Conservation (phyloP, 2,113 vertebrate species). For the rabbit (Oryctolagus cuniculus) region DNA sequence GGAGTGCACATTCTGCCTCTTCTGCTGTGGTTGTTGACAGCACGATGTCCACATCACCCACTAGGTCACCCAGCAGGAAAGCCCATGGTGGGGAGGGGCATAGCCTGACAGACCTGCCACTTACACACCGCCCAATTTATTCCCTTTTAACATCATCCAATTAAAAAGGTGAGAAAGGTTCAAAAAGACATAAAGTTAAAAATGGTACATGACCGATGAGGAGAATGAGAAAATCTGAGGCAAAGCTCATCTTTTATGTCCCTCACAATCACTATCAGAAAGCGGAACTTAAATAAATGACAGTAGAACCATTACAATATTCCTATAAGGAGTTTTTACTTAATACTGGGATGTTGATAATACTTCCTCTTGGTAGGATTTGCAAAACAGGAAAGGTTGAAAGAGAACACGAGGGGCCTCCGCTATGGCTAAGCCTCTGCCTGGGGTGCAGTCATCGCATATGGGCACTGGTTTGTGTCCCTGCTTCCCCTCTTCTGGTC, state of each 20-base stretch:
- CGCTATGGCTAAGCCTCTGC: too few relatives aligned
- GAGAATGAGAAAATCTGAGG: not conserved
- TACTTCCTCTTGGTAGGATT: not conserved
- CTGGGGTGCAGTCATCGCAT: too few relatives aligned
- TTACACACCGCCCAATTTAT: not conserved
- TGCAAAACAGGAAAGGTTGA: not conserved
- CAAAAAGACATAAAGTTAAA: not conserved
- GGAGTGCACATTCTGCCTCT: not conserved
- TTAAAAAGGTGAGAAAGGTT: not conserved
- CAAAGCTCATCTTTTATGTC: constrained; percentile 12
- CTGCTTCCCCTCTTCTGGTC: too few relatives aligned
- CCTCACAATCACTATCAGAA: not conserved
- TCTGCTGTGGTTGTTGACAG: too few relatives aligned
- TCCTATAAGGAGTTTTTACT: not conserved
- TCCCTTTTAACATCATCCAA: not conserved
- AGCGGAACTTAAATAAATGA: not conserved
- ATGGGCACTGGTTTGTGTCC: too few relatives aligned
- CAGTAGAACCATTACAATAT: not conserved
- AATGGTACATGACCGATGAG: not conserved
- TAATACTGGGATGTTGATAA: not conserved
- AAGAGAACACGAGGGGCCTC: not conserved
- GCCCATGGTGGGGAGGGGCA: not conserved
- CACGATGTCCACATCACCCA: too few relatives aligned
- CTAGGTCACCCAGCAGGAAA: too few relatives aligned
- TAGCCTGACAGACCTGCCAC: not conserved